phyloP scores from a whole-genome alignment of 2,888 invertebrate genomes.

The Dasysyrphus albostriatus region DNA sequence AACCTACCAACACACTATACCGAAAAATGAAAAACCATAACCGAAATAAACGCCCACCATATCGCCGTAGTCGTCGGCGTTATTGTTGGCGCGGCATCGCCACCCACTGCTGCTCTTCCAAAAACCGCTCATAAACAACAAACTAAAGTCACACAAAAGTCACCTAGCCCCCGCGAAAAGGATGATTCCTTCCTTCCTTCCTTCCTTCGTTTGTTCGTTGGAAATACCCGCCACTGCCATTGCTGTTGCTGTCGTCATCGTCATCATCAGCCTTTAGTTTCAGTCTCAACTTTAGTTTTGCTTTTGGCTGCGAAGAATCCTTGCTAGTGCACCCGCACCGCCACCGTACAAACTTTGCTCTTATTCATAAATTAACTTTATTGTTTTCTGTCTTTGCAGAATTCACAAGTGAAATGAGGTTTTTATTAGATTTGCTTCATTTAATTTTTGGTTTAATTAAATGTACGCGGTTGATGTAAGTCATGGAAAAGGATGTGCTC shows the following conservation, averaged over 20 bases:
- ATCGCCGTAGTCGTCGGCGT: not conserved
- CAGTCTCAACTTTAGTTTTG: conserved; percentile 2
- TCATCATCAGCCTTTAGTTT: not conserved
- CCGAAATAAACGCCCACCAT: conserved; percentile 27
- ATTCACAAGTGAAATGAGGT: conserved; percentile 56
- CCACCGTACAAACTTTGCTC: conserved; percentile 42
- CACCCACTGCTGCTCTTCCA: not conserved
- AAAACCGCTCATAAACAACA: conserved; percentile 50
- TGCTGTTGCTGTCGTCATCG: not conserved
- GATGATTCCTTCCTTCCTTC: not conserved
- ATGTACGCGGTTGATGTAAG: conserved; percentile 53
- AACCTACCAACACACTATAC: not conserved
- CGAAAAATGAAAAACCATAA: conserved; percentile 18
- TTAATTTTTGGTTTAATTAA: conserved; percentile 76
- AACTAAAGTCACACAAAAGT: conserved; percentile 47
- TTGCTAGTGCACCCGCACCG: conserved; percentile 51
- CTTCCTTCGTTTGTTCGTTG: conserved; percentile 1
- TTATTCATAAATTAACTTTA: conserved; percentile 75
- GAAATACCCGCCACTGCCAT: not conserved
- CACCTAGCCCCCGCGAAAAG: conserved; percentile 39
- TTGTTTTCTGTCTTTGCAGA: conserved; percentile 60
- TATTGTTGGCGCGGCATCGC: no score
- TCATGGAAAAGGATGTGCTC: conserved; percentile 22
- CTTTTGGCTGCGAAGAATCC: conserved; percentile 18
- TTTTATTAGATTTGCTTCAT: conserved; percentile 75